A percentile compares a stretch with the other conserved stretches of the same genome.
phyloP scores from a whole-genome alignment of 1,140 invertebrate genomes.

The Saccostrea cuccullata region DNA sequence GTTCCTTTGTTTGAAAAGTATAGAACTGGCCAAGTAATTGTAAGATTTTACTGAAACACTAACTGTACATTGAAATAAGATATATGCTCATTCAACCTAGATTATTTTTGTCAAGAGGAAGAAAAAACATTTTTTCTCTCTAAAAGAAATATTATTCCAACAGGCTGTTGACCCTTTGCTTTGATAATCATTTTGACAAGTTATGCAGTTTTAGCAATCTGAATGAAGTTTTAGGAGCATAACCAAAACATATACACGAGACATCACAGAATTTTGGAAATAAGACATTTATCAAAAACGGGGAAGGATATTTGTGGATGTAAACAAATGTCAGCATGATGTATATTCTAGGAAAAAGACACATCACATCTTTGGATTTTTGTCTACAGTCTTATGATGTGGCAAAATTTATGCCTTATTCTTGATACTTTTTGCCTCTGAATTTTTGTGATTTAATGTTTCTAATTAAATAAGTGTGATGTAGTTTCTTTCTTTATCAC shows the following conservation, averaged over 20 bases:
- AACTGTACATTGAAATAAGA: neutral
- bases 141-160: neutral
- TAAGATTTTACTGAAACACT: neutral
- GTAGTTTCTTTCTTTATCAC: constrained; percentile 5
- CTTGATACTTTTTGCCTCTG: neutral
- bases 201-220: neutral
- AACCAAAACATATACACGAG: neutral
- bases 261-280: constrained; percentile 10
- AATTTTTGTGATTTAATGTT: constrained; percentile 20
- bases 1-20: too few relatives aligned
- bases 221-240: neutral
- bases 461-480: constrained; percentile 20
- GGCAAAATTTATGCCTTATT: neutral
- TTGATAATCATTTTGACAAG: constrained; percentile 26
- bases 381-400: neutral
- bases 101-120: neutral
- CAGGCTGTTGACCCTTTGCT: constrained; percentile 18
- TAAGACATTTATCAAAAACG: neutral
- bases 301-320: neutral
- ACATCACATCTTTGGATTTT: neutral
- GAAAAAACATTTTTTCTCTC: neutral
- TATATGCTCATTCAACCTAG: neutral
- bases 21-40: too few relatives aligned
- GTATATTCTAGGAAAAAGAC: constrained; percentile 8
- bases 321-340: constrained; percentile 28